Percentiles rank a stretch among this genome's conserved stretches.
Conservation (phyloP, 2,888 invertebrate genomes). For the Cryptus armator region DNA sequence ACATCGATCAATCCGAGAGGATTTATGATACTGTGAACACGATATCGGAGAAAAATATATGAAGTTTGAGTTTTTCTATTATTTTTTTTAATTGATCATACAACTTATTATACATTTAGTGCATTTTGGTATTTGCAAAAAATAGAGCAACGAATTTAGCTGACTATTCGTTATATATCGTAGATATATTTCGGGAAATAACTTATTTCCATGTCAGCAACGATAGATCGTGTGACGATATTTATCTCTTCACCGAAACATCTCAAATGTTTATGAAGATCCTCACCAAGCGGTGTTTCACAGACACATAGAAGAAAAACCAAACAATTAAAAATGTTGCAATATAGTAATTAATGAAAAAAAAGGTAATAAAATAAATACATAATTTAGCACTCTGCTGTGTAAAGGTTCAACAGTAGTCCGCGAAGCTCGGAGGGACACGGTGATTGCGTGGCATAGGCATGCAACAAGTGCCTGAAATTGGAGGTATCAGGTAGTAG, state of each 20-base stretch:
- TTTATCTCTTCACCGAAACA: too few species aligned
- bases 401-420: conserved; percentile 42
- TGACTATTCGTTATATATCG: too few species aligned
- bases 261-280: too few species aligned
- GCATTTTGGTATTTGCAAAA: too few species aligned
- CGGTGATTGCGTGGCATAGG: conserved; percentile 59
- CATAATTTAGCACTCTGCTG: neutral
- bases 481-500: conserved; percentile 73
- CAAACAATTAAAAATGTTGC: neutral
- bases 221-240: too few species aligned
- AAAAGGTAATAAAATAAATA: neutral
- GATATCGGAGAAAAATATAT: neutral
- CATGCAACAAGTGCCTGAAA: conserved; percentile 81
- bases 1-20: too few species aligned
- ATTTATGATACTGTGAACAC: neutral
- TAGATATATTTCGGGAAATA: too few species aligned
- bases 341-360: neutral
- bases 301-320: neutral
- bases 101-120: too few species aligned
- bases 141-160: too few species aligned
- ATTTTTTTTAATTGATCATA: neutral
- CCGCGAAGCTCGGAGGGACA: conserved; percentile 59
- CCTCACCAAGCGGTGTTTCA: neutral
- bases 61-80: neutral
- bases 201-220: too few species aligned